phyloP scores from a whole-genome alignment of 1,140 invertebrate species.

The Helicorthomorpha holstii region DNA sequence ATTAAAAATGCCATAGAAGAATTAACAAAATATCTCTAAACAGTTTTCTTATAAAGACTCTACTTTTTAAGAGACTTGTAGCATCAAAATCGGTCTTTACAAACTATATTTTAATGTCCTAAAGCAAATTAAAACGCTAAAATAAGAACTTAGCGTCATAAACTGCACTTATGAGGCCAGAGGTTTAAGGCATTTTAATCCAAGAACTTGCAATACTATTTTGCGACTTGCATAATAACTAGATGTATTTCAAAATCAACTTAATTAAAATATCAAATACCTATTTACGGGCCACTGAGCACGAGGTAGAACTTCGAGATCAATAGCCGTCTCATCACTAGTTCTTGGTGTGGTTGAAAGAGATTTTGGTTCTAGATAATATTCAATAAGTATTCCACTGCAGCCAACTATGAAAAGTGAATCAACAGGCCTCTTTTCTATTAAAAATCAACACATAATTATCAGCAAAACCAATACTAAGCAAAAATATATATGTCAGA shows the following conservation, averaged over 20 bases:
- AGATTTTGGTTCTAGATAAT: constrained; percentile 68
- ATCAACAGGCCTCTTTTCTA: constrained; percentile 42
- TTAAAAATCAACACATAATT: constrained; percentile 1
- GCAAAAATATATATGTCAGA: background rate
- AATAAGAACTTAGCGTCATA: background rate
- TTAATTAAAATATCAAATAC: constrained; percentile 18
- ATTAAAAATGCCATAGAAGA: too few species aligned
- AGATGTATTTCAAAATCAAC: background rate
- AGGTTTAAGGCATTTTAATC: too few species aligned
- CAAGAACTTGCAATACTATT: too few species aligned
- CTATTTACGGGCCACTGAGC: constrained; percentile 63
- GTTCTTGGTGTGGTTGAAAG: constrained; percentile 56
- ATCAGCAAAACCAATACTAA: background rate
- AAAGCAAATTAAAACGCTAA: background rate
- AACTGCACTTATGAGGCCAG: background rate
- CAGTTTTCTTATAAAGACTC: too few species aligned
- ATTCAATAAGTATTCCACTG: constrained; percentile 72
- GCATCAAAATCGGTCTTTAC: background rate
- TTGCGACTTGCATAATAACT: background rate
- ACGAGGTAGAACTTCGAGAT: constrained; percentile 64
- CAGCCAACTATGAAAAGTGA: constrained; percentile 80
- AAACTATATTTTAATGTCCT: background rate
- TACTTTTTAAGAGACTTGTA: too few species aligned
- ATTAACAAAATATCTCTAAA: too few species aligned
- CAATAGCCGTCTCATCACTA: constrained; percentile 75